phyloP scores from a whole-genome alignment of 2,797 vertebrate species.

The Emydoidea blandingii region DNA sequence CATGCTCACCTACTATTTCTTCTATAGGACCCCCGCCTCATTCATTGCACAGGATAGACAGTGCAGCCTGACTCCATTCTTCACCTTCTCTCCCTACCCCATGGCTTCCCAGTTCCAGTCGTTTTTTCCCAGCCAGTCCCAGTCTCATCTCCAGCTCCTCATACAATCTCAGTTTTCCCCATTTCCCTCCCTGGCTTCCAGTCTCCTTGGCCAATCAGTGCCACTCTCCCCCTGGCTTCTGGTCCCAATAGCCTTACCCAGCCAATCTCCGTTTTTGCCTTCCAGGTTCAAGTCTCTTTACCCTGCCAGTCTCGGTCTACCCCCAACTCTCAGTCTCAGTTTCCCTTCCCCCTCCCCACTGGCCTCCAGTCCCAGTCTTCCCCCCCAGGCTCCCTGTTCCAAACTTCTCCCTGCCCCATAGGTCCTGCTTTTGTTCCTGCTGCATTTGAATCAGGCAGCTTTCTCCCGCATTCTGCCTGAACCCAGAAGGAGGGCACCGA shows the following conservation, averaged over 20 bases:
- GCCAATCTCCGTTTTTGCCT: background rate
- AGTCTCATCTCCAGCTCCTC: background rate
- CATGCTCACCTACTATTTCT: background rate
- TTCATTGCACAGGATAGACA: background rate
- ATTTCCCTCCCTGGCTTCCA: background rate
- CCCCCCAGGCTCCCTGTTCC: background rate
- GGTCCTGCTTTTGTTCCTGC: background rate
- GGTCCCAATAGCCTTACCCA: background rate
- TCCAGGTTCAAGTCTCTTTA: background rate
- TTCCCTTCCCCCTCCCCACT: background rate
- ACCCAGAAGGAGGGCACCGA: background rate
- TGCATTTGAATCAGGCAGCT: background rate
- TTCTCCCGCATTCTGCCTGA: background rate
- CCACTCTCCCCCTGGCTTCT: background rate
- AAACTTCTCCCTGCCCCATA: background rate
- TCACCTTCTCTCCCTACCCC: background rate
- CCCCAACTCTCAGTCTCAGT: no score
- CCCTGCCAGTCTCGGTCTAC: background rate
- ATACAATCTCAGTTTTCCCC: background rate
- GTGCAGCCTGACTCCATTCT: background rate
- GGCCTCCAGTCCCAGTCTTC: background rate
- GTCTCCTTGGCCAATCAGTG: background rate
- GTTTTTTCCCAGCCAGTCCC: background rate
- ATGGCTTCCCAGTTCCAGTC: background rate
- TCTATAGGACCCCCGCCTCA: background rate